Percentiles rank a stretch among this genome's conserved stretches.
These are phyloP conservation scores for Raja brachyura DNA, from an alignment of 2,113 vertebrate species.

Conservation along the genomic window DNA sequence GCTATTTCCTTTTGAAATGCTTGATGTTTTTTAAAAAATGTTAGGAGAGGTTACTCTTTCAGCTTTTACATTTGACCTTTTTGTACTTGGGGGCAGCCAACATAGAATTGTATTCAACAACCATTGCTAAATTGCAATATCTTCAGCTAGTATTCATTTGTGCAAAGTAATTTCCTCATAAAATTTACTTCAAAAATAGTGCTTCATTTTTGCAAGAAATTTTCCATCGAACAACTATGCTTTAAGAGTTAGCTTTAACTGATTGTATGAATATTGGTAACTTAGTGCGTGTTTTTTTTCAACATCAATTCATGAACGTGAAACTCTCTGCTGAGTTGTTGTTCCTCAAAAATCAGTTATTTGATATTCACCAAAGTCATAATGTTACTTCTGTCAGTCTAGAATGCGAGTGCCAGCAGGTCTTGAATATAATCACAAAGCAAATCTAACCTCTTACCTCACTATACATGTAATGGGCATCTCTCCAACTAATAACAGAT, in stretches of 20 bases:
- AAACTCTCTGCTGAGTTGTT: not conserved
- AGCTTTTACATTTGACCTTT: constrained; percentile 28
- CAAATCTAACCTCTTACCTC: not conserved
- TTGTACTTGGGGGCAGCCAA: not conserved
- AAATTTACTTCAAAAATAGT: not conserved
- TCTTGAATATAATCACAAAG: not conserved
- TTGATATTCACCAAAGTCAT: not conserved
- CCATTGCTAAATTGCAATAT: not conserved
- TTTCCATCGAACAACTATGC: not conserved
- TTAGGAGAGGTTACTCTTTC: constrained; percentile 1
- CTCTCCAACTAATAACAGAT: not conserved
- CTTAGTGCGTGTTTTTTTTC: not conserved
- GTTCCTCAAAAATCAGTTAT: not conserved
- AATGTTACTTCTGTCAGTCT: not conserved
- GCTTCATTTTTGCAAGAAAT: not conserved
- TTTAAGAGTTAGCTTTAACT: not conserved
- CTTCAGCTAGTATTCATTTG: not conserved
- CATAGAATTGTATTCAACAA: constrained; percentile 10
- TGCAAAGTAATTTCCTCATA: not conserved
- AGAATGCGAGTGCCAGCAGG: not conserved
- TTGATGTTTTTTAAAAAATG: constrained; percentile 27
- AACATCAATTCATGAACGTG: not conserved
- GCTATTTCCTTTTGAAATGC: constrained; percentile 28
- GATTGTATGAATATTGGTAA: not conserved
- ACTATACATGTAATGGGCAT: not conserved